Evolutionary conservation across 2,888 invertebrate species (phyloP), one percentile per base, ranked within the genome.

Genomic region (Sympetrum striolatum): DNA sequence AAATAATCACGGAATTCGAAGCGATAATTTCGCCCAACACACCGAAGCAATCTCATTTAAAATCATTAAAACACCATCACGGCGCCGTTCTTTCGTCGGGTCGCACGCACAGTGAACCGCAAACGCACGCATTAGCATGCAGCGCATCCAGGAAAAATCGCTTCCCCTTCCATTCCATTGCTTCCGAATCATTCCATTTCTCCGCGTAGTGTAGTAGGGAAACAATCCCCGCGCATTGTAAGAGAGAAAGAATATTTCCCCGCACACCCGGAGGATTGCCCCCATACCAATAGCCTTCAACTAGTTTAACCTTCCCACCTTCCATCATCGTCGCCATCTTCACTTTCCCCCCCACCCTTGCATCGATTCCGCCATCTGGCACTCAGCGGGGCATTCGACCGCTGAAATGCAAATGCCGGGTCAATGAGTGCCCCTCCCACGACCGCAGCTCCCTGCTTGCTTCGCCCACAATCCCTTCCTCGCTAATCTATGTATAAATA

Each of bases 401-500:
- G 86, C 86, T 86, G 86, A 86, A 86, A 86, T 86, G 86, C 86
- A 86, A 86, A 86, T 86, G 86, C 86, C 60, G 86, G 86, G 86
- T 86, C 86, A 86, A 60, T 86, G 86, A 86, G 86, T 86, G 86
- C 8, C 31, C 35, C 82, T 58, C 58, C 58, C 86, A 37, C 64
- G 37, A 86, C 86, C 86, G 37, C 86, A 86, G 12, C 14, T 53
- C 82, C 58, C 25, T 5, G 15, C 53, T 82, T 82, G 18, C 48
- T 35, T 82, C n/a, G 35, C 60, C 58, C 86, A 86, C 60, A 86
- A 82, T 53, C 31, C 15, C 10, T 31, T 22, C 60, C 58, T 86
- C 86, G 12, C 86, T 86, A 60, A 86, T 86, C 60, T 64, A 86
- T 64, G 22, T 60, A 60, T 86, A 86, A 86, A 86, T 86, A 86